phyloP scores from a whole-genome alignment of 2,113 vertebrate species.

The Tragelaphus imberbis region DNA sequence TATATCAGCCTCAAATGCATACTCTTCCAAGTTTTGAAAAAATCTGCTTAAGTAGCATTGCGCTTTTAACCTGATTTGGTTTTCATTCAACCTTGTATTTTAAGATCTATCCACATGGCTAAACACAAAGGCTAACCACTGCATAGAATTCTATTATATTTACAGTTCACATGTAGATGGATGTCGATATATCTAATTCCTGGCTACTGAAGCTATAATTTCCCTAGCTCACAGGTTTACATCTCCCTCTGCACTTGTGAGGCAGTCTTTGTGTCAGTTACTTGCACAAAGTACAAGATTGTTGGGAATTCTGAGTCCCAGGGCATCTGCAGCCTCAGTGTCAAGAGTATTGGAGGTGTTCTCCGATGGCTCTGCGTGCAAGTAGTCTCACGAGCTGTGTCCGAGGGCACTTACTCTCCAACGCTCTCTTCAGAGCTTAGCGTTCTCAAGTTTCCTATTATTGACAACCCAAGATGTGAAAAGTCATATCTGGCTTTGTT shows the following conservation, averaged over 20 bases:
- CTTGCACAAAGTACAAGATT: not conserved
- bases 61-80: not conserved
- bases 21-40: not conserved
- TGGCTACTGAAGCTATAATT: not conserved
- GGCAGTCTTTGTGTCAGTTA: not conserved
- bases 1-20: not conserved
- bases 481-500: not conserved
- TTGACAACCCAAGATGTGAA: no score
- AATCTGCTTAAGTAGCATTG: not conserved
- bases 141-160: not conserved
- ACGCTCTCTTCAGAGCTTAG: not conserved
- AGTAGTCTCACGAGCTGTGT: no score
- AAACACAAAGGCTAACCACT: not conserved
- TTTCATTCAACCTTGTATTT: not conserved
- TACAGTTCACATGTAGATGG: not conserved
- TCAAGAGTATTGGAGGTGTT: not conserved
- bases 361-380: fast-evolving
- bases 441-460: not conserved
- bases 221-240: not conserved
- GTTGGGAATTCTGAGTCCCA: not conserved
- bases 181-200: not conserved
- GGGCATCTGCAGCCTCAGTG: not conserved
- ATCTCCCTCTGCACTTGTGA: not conserved
- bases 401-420: not conserved
- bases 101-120: not conserved